Evolutionary conservation across 1,140 invertebrate species (phyloP).

Genomic region (Drosophila asahinai): DNA sequence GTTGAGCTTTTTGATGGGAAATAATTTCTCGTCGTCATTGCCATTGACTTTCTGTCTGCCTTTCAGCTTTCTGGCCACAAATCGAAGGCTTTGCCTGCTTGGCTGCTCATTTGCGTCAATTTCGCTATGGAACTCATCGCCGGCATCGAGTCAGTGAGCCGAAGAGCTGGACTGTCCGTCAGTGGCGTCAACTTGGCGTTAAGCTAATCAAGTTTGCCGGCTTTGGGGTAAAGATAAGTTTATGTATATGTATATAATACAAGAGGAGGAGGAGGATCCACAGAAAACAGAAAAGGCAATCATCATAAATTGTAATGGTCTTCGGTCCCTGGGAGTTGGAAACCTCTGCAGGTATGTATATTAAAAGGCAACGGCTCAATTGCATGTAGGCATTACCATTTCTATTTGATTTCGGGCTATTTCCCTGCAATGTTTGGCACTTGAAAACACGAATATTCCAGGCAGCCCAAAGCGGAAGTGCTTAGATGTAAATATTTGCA

Average conservation of each 20-base stretch:
- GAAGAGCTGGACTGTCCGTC: slow-evolving; percentile 25
- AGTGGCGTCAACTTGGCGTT: slow-evolving; percentile 56
- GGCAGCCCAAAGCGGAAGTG: slow-evolving; percentile 32
- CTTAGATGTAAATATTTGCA: slow-evolving; percentile 22
- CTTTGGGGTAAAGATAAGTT: slow-evolving; percentile 12
- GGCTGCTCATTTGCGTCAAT: slow-evolving; percentile 69
- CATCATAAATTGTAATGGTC: slow-evolving; percentile 81
- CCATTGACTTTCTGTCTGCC: slow-evolving; percentile 14
- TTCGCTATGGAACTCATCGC: slow-evolving; percentile 66
- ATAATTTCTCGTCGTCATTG: slow-evolving; percentile 37
- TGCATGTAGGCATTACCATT: slow-evolving; percentile 50
- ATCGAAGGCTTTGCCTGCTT: slow-evolving; percentile 58
- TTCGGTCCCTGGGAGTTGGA: slow-evolving; percentile 43
- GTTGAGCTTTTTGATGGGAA: slow-evolving; percentile 58
- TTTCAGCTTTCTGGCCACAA: slow-evolving; percentile 49
- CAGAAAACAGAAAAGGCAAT: slow-evolving; percentile 57
- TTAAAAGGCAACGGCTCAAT: slow-evolving; percentile 32
- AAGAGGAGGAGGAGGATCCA: slow-evolving; percentile 7
- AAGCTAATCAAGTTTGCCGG: slow-evolving; percentile 76
- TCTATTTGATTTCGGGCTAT: slow-evolving; percentile 45
- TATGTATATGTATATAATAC: not conserved
- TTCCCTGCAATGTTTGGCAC: slow-evolving; percentile 44
- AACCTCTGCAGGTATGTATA: slow-evolving; percentile 48
- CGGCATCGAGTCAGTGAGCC: slow-evolving; percentile 29
- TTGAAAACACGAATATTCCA: slow-evolving; percentile 39